A percentile compares a stretch with the other conserved stretches of the same genome.
These are phyloP conservation scores for Tinea trinotella DNA, from an alignment of 2,888 invertebrate genomes.

Conservation along the genomic window DNA sequence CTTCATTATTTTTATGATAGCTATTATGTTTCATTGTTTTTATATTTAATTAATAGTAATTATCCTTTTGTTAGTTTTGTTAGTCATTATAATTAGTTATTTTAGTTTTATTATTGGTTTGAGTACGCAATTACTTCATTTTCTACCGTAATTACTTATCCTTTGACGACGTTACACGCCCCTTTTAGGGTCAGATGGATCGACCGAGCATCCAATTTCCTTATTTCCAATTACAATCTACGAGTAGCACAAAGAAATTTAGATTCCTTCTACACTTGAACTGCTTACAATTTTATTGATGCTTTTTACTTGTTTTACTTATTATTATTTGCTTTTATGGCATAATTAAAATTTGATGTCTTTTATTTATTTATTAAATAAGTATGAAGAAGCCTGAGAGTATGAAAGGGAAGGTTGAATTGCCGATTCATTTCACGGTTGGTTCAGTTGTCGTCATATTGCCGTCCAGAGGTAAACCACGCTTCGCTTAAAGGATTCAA, in stretches of 20 bases:
- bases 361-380: no score
- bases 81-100: slow-evolving; percentile 15
- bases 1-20: slow-evolving; percentile 14
- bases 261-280: slow-evolving; percentile 4
- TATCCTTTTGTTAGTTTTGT: slow-evolving; percentile 10
- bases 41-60: slow-evolving; percentile 7
- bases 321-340: no score
- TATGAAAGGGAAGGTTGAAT: no score
- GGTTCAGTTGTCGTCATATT: no score
- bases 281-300: background rate
- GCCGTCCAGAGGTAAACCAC: no score
- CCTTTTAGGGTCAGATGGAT: slow-evolving; percentile 7
- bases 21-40: slow-evolving; percentile 12
- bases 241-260: slow-evolving; percentile 1
- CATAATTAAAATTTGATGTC: no score
- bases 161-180: background rate
- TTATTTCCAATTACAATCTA: slow-evolving; percentile 10
- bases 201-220: slow-evolving; percentile 6
- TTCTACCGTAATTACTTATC: slow-evolving; percentile 5
- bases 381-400: no score
- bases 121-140: slow-evolving; percentile 22
- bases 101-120: slow-evolving; percentile 22
- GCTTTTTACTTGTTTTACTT: background rate
- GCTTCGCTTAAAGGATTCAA: no score
- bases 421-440: no score